These are phyloP conservation scores for Philonicus albiceps DNA, from an alignment of 2,888 invertebrate species.

Conservation along the genomic window DNA sequence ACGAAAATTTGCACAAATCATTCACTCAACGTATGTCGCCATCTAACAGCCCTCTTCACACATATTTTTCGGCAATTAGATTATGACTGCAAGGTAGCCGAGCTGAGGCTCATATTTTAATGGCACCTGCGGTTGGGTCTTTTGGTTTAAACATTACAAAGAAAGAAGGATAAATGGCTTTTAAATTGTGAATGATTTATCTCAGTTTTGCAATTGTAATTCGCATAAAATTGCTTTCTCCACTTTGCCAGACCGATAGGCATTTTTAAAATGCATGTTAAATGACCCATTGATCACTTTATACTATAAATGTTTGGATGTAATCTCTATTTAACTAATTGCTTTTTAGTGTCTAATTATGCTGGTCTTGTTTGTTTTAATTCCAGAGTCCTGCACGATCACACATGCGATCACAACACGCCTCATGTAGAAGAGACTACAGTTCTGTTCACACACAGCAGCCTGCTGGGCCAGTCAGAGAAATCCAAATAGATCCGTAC, in stretches of 20 bases:
- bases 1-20: slow-evolving; percentile 21
- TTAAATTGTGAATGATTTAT: background rate
- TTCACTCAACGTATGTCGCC: slow-evolving; percentile 1
- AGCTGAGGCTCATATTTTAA: background rate
- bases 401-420: slow-evolving; percentile 38
- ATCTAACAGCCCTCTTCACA: background rate
- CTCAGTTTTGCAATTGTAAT: background rate
- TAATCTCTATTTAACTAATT: background rate
- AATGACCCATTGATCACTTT: background rate
- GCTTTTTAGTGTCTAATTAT: background rate
- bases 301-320: background rate
- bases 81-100: background rate
- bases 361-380: background rate
- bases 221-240: background rate
- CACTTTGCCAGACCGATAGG: background rate
- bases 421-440: slow-evolving; percentile 64
- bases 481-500: slow-evolving; percentile 87
- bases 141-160: background rate
- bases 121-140: background rate
- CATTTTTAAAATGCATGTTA: background rate
- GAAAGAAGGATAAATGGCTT: background rate
- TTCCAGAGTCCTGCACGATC: slow-evolving; percentile 41
- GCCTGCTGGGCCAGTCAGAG: slow-evolving; percentile 78
- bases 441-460: slow-evolving; percentile 81
- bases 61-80: slow-evolving; percentile 8